Evolutionary conservation across 2,113 vertebrate species (phyloP).

Genomic region (Garra rufa): DNA sequence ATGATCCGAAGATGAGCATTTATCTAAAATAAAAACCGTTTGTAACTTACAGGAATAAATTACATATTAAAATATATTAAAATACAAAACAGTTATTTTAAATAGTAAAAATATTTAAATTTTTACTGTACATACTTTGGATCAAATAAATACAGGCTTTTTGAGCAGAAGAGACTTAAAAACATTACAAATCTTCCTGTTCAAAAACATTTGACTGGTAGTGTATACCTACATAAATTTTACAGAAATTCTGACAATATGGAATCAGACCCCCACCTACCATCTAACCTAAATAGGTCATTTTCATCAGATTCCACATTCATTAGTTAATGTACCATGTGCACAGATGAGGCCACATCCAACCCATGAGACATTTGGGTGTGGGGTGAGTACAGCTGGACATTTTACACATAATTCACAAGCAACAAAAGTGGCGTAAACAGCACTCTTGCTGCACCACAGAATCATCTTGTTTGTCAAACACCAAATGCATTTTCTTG

Average conservation of each 20-base stretch:
- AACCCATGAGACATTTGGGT: slow-evolving; percentile 1
- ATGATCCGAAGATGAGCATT: too few species aligned
- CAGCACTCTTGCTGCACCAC: background rate
- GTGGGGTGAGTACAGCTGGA: slow-evolving; percentile 13
- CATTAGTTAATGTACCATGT: background rate
- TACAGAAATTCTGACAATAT: background rate
- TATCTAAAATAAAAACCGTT: too few species aligned
- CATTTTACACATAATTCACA: slow-evolving; percentile 11
- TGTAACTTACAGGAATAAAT: too few species aligned
- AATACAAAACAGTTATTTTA: too few species aligned
- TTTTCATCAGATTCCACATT: background rate
- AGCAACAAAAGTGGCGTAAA: background rate
- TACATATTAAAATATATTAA: too few species aligned
- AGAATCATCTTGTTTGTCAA: background rate
- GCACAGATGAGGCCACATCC: background rate
- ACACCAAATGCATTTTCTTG: background rate
- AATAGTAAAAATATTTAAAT: too few species aligned
- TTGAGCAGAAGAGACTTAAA: too few species aligned
- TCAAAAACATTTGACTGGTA: too few species aligned
- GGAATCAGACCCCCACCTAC: background rate
- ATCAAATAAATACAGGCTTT: too few species aligned
- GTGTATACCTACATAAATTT: background rate
- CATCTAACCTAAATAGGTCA: slow-evolving; percentile 13
- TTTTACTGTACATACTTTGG: too few species aligned
- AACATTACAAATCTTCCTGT: too few species aligned